phyloP scores from a whole-genome alignment of 2,113 vertebrate genomes.

The Tylochromis polylepis region DNA sequence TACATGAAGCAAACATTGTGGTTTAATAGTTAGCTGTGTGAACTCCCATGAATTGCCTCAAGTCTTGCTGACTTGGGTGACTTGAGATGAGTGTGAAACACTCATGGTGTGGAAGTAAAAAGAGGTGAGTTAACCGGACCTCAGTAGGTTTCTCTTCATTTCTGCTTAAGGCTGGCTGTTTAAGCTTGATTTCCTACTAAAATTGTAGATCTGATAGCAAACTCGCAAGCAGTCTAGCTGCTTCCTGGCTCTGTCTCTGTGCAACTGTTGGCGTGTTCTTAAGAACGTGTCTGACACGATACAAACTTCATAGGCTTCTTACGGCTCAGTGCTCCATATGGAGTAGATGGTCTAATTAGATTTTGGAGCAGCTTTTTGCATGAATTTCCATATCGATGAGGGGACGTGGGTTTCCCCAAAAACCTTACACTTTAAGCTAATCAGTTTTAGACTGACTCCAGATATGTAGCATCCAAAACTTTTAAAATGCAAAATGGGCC shows the following conservation, averaged over 20 bases:
- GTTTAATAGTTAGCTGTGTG: background rate
- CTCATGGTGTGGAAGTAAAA: background rate
- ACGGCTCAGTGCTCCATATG: background rate
- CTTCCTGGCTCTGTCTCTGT: background rate
- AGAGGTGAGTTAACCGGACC: background rate
- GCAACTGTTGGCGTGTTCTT: background rate
- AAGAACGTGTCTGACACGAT: background rate
- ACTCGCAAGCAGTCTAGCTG: background rate
- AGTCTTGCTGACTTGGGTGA: background rate
- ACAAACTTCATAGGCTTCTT: background rate
- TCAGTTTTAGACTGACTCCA: background rate
- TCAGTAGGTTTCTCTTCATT: background rate
- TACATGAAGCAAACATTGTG: background rate
- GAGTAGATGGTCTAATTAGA: background rate
- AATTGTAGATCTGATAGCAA: background rate
- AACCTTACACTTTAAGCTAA: background rate
- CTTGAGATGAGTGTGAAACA: background rate
- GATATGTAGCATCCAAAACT: background rate
- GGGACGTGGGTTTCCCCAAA: background rate
- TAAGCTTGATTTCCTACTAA: background rate
- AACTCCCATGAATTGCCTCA: background rate
- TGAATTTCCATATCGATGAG: background rate
- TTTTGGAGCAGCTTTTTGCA: background rate
- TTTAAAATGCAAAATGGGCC: background rate
- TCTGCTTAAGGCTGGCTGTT: background rate